Conservation (phyloP, 2,888 invertebrate genomes). For the Drosophila quinaria region DNA sequence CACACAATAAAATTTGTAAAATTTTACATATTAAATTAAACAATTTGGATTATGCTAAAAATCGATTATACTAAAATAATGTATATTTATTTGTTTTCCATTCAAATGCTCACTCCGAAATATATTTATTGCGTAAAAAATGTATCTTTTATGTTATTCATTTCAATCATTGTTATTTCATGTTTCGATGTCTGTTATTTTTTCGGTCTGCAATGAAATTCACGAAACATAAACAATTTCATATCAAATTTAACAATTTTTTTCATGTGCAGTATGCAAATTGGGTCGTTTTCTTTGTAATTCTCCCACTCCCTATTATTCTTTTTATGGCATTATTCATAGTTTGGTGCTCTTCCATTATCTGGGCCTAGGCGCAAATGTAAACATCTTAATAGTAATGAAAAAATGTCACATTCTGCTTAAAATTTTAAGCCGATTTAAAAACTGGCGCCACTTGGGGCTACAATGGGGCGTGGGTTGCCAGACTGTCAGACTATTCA, state of each 20-base stretch:
- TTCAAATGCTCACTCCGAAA: not conserved
- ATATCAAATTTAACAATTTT: conserved; percentile 19
- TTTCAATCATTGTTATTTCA: conserved; percentile 11
- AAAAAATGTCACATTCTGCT: conserved; percentile 57
- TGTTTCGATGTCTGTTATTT: not conserved
- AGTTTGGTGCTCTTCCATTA: conserved; percentile 30
- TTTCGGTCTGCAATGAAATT: not conserved
- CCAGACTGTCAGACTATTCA: conserved; percentile 21
- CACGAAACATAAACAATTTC: conserved; percentile 5
- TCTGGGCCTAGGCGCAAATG: conserved; percentile 47
- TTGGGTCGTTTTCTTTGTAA: conserved; percentile 20
- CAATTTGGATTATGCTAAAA: not conserved
- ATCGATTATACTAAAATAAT: conserved; percentile 7
- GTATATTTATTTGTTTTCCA: not conserved
- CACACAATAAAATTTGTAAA: not conserved
- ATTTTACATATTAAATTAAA: not conserved
- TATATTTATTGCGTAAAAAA: not conserved
- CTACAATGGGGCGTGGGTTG: conserved; percentile 43
- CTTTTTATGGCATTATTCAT: conserved; percentile 15
- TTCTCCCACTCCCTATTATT: not conserved
- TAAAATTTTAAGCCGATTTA: conserved; percentile 77
- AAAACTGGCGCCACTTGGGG: conserved; percentile 70
- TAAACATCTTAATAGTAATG: conserved; percentile 75
- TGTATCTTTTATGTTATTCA: not conserved
- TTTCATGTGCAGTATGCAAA: conserved; percentile 36